Conservation (phyloP, 2,113 vertebrate genomes). For the Clarias batrachus region DNA sequence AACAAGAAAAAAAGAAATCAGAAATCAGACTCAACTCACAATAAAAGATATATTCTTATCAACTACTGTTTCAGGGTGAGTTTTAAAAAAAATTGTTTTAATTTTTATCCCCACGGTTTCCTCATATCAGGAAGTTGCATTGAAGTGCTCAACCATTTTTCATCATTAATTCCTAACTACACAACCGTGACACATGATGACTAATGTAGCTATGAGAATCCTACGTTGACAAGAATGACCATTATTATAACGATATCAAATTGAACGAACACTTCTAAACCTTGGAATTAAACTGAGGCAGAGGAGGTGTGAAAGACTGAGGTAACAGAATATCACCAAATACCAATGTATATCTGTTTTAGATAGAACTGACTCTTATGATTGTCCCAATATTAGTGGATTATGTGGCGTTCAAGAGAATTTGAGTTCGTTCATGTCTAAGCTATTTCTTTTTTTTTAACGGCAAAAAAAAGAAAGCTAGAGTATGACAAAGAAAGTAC, state of each 20-base stretch:
- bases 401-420: slow-evolving; percentile 11
- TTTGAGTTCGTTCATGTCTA: slow-evolving; percentile 29
- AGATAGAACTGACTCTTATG: neutral
- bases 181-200: slow-evolving; percentile 7
- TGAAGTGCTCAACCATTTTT: slow-evolving; percentile 39
- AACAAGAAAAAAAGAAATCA: slow-evolving; percentile 33
- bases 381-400: slow-evolving; percentile 40
- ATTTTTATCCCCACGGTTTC: slow-evolving; percentile 14
- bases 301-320: slow-evolving; percentile 28
- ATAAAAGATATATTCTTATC: slow-evolving; percentile 51
- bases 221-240: neutral
- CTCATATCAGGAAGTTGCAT: slow-evolving; percentile 16
- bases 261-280: slow-evolving; percentile 27
- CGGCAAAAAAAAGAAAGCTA: slow-evolving; percentile 33
- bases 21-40: slow-evolving; percentile 56
- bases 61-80: slow-evolving; percentile 14
- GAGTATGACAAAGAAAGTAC: slow-evolving; percentile 34
- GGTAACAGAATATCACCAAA: slow-evolving; percentile 19
- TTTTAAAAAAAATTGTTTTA: neutral
- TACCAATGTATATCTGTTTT: neutral
- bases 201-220: slow-evolving; percentile 20
- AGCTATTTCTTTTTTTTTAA: slow-evolving; percentile 14
- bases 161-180: slow-evolving; percentile 20
- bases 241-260: slow-evolving; percentile 16
- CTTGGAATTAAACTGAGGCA: slow-evolving; percentile 21